Percentiles rank a stretch among this genome's conserved stretches.
Conservation (phyloP, 2,888 invertebrate species). For the Dasypogon diadema region DNA sequence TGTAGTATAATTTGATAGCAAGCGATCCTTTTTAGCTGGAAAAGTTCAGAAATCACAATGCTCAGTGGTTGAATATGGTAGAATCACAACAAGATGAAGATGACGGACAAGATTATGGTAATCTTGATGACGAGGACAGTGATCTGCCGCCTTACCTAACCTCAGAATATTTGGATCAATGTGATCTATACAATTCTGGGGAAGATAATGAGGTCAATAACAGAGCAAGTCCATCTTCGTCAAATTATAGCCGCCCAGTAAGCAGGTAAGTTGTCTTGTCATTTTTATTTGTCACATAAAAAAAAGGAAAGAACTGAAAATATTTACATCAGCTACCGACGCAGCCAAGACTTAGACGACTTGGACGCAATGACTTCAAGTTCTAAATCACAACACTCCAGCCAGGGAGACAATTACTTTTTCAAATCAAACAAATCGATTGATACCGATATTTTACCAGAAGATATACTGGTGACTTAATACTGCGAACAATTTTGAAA, state of each 20-base stretch:
- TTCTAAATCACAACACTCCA: constrained; percentile 65
- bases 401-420: constrained; percentile 61
- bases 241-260: constrained; percentile 69
- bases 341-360: constrained; percentile 71
- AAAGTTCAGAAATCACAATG: constrained; percentile 97
- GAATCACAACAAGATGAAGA: constrained; percentile 75
- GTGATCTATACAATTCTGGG: constrained; percentile 71
- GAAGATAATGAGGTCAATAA: constrained; percentile 65
- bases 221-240: constrained; percentile 65
- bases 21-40: constrained; percentile 78
- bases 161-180: constrained; percentile 77
- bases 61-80: constrained; percentile 98
- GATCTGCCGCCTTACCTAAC: constrained; percentile 82
- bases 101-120: constrained; percentile 69
- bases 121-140: constrained; percentile 71
- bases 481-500: background rate
- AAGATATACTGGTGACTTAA: constrained; percentile 64
- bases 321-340: constrained; percentile 66
- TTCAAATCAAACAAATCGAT: constrained; percentile 63
- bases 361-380: constrained; percentile 68
- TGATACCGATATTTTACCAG: constrained; percentile 62
- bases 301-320: too few species aligned
- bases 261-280: constrained; percentile 67
- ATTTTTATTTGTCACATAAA: too few species aligned
- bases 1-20: too few species aligned